Conservation (phyloP, 2,888 invertebrate species). For the Hirtodrosophila duncani region DNA sequence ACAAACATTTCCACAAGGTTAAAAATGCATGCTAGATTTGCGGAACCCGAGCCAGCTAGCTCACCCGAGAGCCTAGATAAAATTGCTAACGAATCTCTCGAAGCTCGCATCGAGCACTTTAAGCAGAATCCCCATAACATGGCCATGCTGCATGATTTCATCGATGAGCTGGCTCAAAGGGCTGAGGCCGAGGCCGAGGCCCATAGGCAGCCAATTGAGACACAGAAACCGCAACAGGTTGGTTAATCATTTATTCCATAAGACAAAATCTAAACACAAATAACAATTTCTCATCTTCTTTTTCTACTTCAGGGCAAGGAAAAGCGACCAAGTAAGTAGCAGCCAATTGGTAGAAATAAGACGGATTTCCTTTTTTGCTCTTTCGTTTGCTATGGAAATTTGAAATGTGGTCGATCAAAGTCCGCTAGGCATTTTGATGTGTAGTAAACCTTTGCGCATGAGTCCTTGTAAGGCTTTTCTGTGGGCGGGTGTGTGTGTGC, state of each 20-base stretch:
- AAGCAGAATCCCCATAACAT: constrained; percentile 82
- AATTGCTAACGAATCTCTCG: constrained; percentile 66
- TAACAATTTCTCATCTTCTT: not conserved
- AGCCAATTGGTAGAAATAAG: not conserved
- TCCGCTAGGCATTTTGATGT: constrained; percentile 73
- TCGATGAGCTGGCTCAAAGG: constrained; percentile 82
- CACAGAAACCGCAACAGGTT: constrained; percentile 81
- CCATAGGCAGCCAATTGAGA: constrained; percentile 78
- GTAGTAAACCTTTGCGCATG: constrained; percentile 71
- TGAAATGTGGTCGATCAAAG: constrained; percentile 63
- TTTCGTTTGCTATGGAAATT: constrained; percentile 63
- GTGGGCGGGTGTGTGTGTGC: constrained; percentile 52
- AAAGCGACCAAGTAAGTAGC: constrained; percentile 73
- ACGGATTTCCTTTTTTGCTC: constrained; percentile 2
- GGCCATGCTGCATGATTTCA: constrained; percentile 81
- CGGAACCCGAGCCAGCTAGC: constrained; percentile 59
- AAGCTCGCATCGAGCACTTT: constrained; percentile 80
- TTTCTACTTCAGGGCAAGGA: constrained; percentile 63
- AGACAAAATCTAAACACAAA: constrained; percentile 3
- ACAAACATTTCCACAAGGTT: not conserved
- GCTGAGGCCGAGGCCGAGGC: constrained; percentile 82
- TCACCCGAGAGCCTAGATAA: constrained; percentile 53
- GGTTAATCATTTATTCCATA: constrained; percentile 1
- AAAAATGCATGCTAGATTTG: constrained; percentile 74
- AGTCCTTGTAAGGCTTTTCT: constrained; percentile 74